Evolutionary conservation across 1,140 invertebrate species (phyloP), one percentile per base, ranked within the genome.

Genomic region (Drosophila rufa): DNA sequence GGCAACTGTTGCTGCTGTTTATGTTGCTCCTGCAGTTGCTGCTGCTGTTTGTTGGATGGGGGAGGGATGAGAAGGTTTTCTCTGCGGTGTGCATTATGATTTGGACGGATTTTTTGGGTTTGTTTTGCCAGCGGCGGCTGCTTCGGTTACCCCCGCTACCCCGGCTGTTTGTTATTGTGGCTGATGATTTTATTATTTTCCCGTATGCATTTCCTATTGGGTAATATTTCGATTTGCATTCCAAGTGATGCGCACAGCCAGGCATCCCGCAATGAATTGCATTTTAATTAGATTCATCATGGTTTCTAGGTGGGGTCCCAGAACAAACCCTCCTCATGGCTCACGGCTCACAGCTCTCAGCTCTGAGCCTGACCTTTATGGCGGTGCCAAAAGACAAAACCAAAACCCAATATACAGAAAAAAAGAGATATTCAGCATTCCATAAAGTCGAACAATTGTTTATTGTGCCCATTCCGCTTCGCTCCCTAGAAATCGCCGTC

Each of bases 251-350:
- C 83, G 70, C 79, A 78, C 75, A 78, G 36, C 27, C 30, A 50
- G 43, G 17, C 58, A 27, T 48, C 36, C 40, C 51, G 76, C 76
- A 84, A 90, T 89, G 84, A 89, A 80, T 87, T 89, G 84, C 84
- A 89, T 89, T 84, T 89, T 89, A 89, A 89, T 89, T 89, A 89
- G 84, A 90, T 90, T 84, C 84, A 89, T 81, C 80, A 71, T 79
- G 42, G 43, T 66, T 85, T 86, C 42, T 75, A 68, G 80, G 83
- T 84, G 77, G 76, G 83, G 67, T 77, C 78, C 50, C 75, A 87
- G 84, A 84, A 87, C 80, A 71, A 78, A 51, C 66, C 62, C 65
- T 51, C 59, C 62, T 65, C 56, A 30, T 17, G 9, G 19, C n/a
- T 51, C 11, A 25, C 15, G 14, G 46, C 45, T 66, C 38, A 30